Evolutionary conservation across 2,113 vertebrate genomes (phyloP).

Genomic region (Dipodomys merriami): DNA sequence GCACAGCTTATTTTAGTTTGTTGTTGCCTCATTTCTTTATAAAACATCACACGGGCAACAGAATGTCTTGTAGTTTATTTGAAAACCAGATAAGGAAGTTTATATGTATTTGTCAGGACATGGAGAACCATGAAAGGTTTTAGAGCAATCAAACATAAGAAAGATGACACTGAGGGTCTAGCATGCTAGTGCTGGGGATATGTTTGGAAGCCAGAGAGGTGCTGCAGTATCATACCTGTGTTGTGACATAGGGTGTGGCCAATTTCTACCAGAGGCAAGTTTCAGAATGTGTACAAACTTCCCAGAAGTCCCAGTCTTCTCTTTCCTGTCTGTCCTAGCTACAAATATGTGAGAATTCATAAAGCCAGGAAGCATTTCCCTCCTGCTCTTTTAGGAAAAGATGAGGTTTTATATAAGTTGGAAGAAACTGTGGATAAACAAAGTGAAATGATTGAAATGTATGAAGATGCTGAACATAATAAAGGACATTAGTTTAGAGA

Average conservation of each 20-base stretch:
- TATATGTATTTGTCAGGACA: neutral
- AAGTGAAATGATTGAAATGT: neutral
- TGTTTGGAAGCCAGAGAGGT: neutral
- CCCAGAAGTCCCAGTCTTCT: neutral
- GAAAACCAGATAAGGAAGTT: slow-evolving; percentile 41
- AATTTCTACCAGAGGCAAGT: neutral
- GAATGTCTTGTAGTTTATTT: neutral
- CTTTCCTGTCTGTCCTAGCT: neutral
- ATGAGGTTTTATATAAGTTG: neutral
- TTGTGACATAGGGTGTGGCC: fast-evolving
- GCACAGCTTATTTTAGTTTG: slow-evolving; percentile 26
- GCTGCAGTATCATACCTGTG: neutral
- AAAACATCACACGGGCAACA: slow-evolving; percentile 34
- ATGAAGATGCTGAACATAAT: neutral
- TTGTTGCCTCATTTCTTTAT: slow-evolving; percentile 27
- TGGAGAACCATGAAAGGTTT: neutral
- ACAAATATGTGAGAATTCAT: neutral
- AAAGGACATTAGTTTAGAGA: neutral
- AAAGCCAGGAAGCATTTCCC: neutral
- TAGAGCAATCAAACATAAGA: slow-evolving; percentile 4
- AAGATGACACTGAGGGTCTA: neutral
- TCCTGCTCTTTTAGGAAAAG: neutral
- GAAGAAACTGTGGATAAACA: neutral
- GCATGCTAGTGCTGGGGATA: neutral
- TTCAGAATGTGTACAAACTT: neutral